Evolutionary conservation across 1,140 invertebrate species (phyloP), one percentile per base, ranked within the genome.

Genomic region (Cotesia glomerata): DNA sequence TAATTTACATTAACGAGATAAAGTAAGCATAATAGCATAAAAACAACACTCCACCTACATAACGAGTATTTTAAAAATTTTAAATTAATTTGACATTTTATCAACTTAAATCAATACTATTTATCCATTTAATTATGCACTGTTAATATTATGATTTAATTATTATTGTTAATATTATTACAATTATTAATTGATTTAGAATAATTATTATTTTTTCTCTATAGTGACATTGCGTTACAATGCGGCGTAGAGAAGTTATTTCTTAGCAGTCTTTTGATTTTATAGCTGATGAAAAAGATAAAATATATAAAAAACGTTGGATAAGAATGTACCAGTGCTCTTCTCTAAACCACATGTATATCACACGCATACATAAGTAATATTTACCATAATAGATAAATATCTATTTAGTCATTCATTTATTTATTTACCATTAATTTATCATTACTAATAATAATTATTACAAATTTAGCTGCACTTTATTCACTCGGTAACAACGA

Each of bases 231-330:
- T 26, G 69, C 69, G 73, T 74, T 71, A 58, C 69, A 66, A 74
- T 70, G 73, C 68, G 68, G 61, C 61, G 45, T 74, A 70, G 72
- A 74, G 72, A 74, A 61, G 62, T 65, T 34, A 59, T 70, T 26
- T 63, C 26, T 69, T 70, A 63, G 73, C 68, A 74, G 73, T 74
- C 73, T 67, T 74, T 74, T 67, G 63, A 70, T 74, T 65, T 56
- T 74, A 63, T 11, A 68, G 64, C 35, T 59, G 49, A 59, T 45
- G 36, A 73, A 73, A 69, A 69, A 51, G 49, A 63, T 74, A 71
- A 62, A 62, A 62, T 71, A 71, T 74, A 71, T 74, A 70, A 64
- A 68, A 65, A 65, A 65, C 3, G 59, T 59, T 56, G 54, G 65
- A 52, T 35, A 36, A 35, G 63, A 36, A 62, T 62, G 65, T 65